These are phyloP conservation scores for Psilanteris sp. DNA, from an alignment of 1,140 invertebrate species.

Conservation along the genomic window DNA sequence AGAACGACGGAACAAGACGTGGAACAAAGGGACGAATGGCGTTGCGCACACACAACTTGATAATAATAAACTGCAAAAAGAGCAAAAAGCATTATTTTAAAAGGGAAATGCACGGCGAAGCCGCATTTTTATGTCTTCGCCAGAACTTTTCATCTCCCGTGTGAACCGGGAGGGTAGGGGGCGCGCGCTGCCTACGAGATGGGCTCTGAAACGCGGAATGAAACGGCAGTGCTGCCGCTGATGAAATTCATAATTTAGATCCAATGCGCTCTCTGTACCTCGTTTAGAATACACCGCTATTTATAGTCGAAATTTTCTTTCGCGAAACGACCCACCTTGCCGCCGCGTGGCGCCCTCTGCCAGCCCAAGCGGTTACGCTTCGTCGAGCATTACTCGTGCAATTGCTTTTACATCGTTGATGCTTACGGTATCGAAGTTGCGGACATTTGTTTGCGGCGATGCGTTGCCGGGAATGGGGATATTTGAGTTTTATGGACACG, in stretches of 20 bases:
- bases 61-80: constrained; percentile 80
- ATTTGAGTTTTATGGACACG: constrained; percentile 60
- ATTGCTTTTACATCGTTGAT: constrained; percentile 61
- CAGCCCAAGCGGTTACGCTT: constrained; percentile 31
- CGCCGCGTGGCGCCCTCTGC: constrained; percentile 36
- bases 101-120: constrained; percentile 79
- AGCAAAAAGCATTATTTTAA: constrained; percentile 79
- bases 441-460: constrained; percentile 59
- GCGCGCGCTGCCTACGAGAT: constrained; percentile 51
- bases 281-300: constrained; percentile 81
- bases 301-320: constrained; percentile 80
- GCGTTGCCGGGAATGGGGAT: constrained; percentile 56
- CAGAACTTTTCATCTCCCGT: constrained; percentile 79
- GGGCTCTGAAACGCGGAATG: constrained; percentile 77
- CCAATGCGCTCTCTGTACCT: constrained; percentile 80
- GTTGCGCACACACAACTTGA: constrained; percentile 71
- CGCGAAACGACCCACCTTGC: constrained; percentile 67
- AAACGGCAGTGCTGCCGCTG: constrained; percentile 79
- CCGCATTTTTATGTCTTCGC: constrained; percentile 80
- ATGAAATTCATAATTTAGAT: constrained; percentile 82
- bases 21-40: constrained; percentile 48
- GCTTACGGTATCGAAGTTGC: constrained; percentile 55
- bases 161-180: constrained; percentile 28
- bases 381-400: constrained; percentile 55
- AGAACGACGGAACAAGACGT: constrained; percentile 44